Base-by-base conservation (phyloP, 2,113 vertebrate species). In the Esox niger region DNA sequence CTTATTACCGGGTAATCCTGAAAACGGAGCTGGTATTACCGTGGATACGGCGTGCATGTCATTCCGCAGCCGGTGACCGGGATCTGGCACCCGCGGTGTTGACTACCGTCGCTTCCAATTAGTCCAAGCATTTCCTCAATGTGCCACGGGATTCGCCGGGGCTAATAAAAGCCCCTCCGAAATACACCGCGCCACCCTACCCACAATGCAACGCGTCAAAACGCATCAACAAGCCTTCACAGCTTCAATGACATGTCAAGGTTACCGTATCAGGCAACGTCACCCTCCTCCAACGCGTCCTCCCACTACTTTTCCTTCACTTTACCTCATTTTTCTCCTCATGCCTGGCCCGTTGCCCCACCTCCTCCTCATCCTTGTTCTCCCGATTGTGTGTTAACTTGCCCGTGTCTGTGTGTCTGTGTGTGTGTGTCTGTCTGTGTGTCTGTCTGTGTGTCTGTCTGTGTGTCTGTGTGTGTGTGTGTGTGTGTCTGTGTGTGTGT, bases 1-100 rank as follows among this genome's bases (percentile, higher is more conserved):
- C 77, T 78, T 86, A 90, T 89, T 87, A 87, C 85, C 82, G 70
- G 79, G 69, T 90, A 89, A 91, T 89, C 88, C 87, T 85, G 83
- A 88, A 90, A 88, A 86, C 83, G 86, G 84, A 88, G 88, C 86
- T 78, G 79, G 80, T 78, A 87, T 91, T 87, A 88, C 79, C 79
- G 75, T 67, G 73, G 13, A 38, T 38, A 11, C 33, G 33, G 33
- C 33, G 33, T 8, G 79, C 85, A 81, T 85, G 88, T 87, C 86
- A 83, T 86, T 87, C 83, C 78, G 82, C 81, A 87, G 81, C n/a
- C 67, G 80, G 86, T 86, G 83, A 68, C 76, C 29, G 80, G 33
- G 33, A 38, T 38, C 33, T 38, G 33, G 33, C 33, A 3, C 8
- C 8, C 59, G 79, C 77, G 77, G 85, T 87, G 84, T 87, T 87